Percentiles rank a stretch among this genome's conserved stretches.
Conservation (phyloP, 2,888 invertebrate species). For the Trisateles emortualis region DNA sequence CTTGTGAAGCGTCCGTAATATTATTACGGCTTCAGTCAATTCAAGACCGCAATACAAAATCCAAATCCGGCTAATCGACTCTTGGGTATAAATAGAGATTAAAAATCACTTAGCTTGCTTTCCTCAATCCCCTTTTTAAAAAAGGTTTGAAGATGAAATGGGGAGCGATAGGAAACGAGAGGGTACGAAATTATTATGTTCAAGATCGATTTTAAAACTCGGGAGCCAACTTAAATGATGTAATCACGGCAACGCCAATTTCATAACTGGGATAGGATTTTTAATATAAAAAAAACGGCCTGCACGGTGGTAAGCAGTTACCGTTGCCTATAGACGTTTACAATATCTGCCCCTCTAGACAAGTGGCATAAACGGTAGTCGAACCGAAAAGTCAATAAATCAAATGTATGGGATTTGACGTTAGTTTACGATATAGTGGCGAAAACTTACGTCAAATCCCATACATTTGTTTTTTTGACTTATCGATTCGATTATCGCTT, state of each 20-base stretch:
- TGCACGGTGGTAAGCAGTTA: no score
- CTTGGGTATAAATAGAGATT: conserved; percentile 69
- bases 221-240: not conserved
- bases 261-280: no score
- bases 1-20: conserved; percentile 6
- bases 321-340: no score
- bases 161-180: conserved; percentile 37
- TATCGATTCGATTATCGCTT: no score
- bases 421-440: no score
- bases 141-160: conserved; percentile 58
- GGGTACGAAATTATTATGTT: conserved; percentile 18
- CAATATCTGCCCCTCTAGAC: no score
- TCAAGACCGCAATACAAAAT: conserved; percentile 14
- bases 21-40: conserved; percentile 10
- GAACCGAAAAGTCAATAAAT: no score
- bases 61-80: conserved; percentile 57
- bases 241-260: conserved; percentile 5
- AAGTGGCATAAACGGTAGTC: no score
- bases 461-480: no score
- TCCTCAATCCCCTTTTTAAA: conserved; percentile 56
- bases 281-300: no score
- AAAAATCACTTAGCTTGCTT: conserved; percentile 69
- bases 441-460: no score
- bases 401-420: no score
- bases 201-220: conserved; percentile 30